Percentiles rank a stretch among this genome's conserved stretches.
Conservation (phyloP, 2,113 vertebrate genomes). For the Stictonetta naevosa region DNA sequence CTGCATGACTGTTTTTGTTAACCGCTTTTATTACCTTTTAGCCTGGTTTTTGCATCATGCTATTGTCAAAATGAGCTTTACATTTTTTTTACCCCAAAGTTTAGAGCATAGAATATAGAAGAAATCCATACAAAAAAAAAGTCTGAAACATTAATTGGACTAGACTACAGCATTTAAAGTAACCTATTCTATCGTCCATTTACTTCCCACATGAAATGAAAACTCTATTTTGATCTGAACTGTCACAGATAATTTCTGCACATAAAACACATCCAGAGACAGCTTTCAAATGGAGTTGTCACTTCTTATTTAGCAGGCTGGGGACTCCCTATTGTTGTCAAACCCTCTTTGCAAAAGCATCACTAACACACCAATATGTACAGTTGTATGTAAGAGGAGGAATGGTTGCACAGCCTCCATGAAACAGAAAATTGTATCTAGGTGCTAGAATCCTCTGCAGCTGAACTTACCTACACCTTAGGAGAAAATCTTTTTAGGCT, state of each 20-base stretch:
- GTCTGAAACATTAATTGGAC: conserved; percentile 68
- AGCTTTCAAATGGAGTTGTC: conserved; percentile 87
- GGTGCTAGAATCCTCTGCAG: background rate
- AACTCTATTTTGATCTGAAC: conserved; percentile 81
- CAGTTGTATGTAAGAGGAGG: conserved; percentile 39
- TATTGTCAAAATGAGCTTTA: conserved; percentile 25
- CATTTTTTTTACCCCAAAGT: conserved; percentile 5
- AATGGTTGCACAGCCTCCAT: conserved; percentile 1
- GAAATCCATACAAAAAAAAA: conserved; percentile 17
- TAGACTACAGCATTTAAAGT: conserved; percentile 72
- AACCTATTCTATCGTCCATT: conserved; percentile 74
- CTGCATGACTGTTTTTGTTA: conserved; percentile 20
- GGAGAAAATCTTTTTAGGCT: background rate
- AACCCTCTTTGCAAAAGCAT: conserved; percentile 81
- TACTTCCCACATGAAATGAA: conserved; percentile 72
- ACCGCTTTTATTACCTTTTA: conserved; percentile 30
- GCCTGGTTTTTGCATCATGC: conserved; percentile 20
- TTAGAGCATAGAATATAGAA: conserved; percentile 29
- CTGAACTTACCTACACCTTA: conserved; percentile 9
- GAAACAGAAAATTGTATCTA: conserved; percentile 34
- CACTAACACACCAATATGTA: conserved; percentile 65
- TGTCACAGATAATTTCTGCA: conserved; percentile 83
- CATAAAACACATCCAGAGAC: conserved; percentile 80
- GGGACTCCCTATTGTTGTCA: conserved; percentile 86
- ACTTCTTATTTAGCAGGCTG: conserved; percentile 88